These are phyloP conservation scores for Stichopus chloronotus DNA, from an alignment of 35 echinoderm and acorn worm species.

Conservation along the genomic window DNA sequence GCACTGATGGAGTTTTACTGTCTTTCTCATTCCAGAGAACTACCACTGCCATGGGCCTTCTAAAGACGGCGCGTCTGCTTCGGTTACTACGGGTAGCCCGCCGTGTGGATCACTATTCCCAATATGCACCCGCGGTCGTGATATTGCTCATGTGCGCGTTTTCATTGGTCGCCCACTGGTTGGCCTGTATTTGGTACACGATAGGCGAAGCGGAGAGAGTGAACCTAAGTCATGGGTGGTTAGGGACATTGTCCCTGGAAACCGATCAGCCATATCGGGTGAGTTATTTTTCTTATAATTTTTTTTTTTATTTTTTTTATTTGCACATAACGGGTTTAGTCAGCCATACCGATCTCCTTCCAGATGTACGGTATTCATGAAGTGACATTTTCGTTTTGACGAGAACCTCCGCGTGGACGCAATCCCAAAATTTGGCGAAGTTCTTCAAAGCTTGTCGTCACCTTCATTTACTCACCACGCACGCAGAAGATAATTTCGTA, in stretches of 20 bases:
- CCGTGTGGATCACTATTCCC: slow-evolving; percentile 90
- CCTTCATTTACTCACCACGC: too few species aligned
- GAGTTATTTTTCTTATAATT: slow-evolving; percentile 30
- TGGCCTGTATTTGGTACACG: slow-evolving; percentile 96
- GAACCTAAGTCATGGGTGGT: slow-evolving; percentile 67
- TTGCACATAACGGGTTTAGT: too few species aligned
- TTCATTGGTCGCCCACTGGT: slow-evolving; percentile 90
- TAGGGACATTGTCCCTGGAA: slow-evolving; percentile 66
- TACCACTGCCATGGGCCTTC: slow-evolving; percentile 85
- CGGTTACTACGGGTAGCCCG: slow-evolving; percentile 85
- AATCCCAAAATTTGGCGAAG: too few species aligned
- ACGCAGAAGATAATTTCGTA: too few species aligned
- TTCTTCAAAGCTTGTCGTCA: too few species aligned
- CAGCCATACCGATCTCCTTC: too few species aligned
- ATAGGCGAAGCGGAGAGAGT: slow-evolving; percentile 79
- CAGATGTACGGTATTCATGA: too few species aligned
- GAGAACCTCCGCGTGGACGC: too few species aligned
- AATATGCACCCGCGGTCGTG: slow-evolving; percentile 93
- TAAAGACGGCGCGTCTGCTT: slow-evolving; percentile 89
- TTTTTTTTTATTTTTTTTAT: not conserved
- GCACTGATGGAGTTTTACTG: too few species aligned
- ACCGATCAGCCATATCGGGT: slow-evolving; percentile 84
- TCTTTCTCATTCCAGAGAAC: slow-evolving; percentile 68
- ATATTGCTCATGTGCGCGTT: slow-evolving; percentile 90
- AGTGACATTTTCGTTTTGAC: too few species aligned